Evolutionary conservation across 2,888 invertebrate species (phyloP).

Genomic region (Phasia obesa): DNA sequence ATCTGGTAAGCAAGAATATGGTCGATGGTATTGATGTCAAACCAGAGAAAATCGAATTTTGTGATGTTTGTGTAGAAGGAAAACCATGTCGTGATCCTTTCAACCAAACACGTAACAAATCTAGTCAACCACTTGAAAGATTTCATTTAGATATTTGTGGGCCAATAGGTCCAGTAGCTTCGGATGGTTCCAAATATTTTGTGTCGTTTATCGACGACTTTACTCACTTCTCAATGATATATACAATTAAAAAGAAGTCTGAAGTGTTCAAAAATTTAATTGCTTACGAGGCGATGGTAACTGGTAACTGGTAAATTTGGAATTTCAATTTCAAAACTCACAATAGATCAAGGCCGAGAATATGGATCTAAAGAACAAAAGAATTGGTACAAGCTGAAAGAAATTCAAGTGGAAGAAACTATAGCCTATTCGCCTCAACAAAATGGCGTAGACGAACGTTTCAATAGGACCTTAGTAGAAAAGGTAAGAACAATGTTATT

Average conservation of each 20-base stretch:
- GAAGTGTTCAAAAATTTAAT: conserved; percentile 21
- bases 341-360: conserved; percentile 72
- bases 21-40: too few relatives aligned
- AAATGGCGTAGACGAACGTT: conserved; percentile 47
- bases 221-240: conserved; percentile 52
- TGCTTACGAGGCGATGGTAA: not conserved
- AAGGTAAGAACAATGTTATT: conserved; percentile 41
- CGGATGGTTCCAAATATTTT: conserved; percentile 50
- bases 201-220: conserved; percentile 59
- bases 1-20: conserved; percentile 30
- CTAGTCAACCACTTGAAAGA: conserved; percentile 28
- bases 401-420: conserved; percentile 71
- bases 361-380: conserved; percentile 71
- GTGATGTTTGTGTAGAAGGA: conserved; percentile 6
- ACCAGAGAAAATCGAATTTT: conserved; percentile 4
- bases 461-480: conserved; percentile 30
- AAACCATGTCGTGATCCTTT: conserved; percentile 50
- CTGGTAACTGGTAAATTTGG: conserved; percentile 42
- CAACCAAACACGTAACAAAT: conserved; percentile 20
- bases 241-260: conserved; percentile 30
- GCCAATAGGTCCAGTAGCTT: conserved; percentile 37
- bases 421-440: conserved; percentile 57
- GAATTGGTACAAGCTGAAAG: conserved; percentile 59
- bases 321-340: conserved; percentile 50
- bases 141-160: conserved; percentile 63